Evolutionary conservation across 2,888 invertebrate genomes (phyloP).

Genomic region (Neoitamus cyanurus): DNA sequence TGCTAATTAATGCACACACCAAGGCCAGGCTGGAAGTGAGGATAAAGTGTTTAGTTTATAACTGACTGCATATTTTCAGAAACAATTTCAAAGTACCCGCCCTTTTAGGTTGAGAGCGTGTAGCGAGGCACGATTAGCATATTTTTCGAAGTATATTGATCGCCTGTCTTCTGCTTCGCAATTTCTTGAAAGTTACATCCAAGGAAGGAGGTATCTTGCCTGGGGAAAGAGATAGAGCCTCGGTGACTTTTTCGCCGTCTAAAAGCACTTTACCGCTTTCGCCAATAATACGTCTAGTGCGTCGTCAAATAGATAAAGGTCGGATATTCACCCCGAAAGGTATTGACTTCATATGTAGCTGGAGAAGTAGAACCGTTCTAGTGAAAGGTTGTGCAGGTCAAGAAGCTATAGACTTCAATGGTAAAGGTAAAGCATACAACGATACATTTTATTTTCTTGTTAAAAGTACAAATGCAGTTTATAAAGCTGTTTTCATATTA

Average conservation of each 20-base stretch:
- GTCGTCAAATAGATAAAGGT: background rate
- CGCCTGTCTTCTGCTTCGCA: background rate
- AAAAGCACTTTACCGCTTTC: background rate
- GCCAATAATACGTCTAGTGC: background rate
- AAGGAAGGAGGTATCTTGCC: background rate
- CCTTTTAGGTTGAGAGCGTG: background rate
- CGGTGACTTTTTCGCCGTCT: background rate
- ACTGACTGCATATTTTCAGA: background rate
- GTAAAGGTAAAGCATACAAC: too few relatives aligned
- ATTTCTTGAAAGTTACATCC: background rate
- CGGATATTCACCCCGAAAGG: background rate
- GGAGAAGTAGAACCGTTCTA: too few relatives aligned
- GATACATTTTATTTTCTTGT: too few relatives aligned
- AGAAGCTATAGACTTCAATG: too few relatives aligned
- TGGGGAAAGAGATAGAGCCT: background rate
- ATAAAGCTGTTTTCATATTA: too few relatives aligned
- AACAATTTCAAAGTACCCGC: background rate
- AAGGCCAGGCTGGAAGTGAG: background rate
- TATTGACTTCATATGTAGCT: background rate
- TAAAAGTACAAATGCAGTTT: too few relatives aligned
- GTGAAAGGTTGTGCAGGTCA: too few relatives aligned
- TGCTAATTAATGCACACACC: constrained; percentile 65
- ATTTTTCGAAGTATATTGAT: background rate
- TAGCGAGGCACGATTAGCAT: background rate
- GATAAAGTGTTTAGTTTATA: background rate